A percentile compares a stretch with the other conserved stretches of the same genome.
Conservation (phyloP, 2,113 vertebrate species). For the Trinectes maculatus region DNA sequence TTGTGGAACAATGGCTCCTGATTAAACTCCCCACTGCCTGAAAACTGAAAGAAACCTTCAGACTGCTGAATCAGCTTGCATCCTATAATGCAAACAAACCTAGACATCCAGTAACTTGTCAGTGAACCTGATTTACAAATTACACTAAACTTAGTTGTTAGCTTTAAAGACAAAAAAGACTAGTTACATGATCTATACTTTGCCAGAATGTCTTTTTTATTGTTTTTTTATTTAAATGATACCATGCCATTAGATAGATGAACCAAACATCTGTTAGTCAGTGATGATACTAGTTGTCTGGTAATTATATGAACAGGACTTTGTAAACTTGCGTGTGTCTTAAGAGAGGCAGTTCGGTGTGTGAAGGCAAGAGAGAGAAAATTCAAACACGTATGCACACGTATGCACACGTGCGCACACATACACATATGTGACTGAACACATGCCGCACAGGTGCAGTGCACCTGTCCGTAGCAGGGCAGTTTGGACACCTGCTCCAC, state of each 20-base stretch:
- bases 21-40: conserved; percentile 56
- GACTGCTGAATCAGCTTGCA: conserved; percentile 60
- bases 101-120: too few species aligned
- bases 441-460: conserved; percentile 66
- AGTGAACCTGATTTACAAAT: too few species aligned
- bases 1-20: conserved; percentile 67
- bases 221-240: too few species aligned
- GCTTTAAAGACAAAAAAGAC: too few species aligned
- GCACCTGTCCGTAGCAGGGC: conserved; percentile 67
- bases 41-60: conserved; percentile 48
- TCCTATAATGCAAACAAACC: background rate
- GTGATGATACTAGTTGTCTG: conserved; percentile 26
- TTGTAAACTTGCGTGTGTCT: conserved; percentile 7
- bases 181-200: too few species aligned
- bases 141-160: background rate
- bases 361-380: conserved; percentile 19
- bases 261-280: conserved; percentile 11
- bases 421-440: conserved; percentile 13
- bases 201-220: too few species aligned
- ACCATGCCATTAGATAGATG: conserved; percentile 17
- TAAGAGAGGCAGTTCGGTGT: conserved; percentile 4
- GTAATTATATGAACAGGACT: conserved; percentile 1
- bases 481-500: conserved; percentile 66
- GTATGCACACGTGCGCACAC: conserved; percentile 35
- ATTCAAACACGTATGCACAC: conserved; percentile 30